phyloP scores from a whole-genome alignment of 2,888 invertebrate genomes.

The Colletes collaris region DNA sequence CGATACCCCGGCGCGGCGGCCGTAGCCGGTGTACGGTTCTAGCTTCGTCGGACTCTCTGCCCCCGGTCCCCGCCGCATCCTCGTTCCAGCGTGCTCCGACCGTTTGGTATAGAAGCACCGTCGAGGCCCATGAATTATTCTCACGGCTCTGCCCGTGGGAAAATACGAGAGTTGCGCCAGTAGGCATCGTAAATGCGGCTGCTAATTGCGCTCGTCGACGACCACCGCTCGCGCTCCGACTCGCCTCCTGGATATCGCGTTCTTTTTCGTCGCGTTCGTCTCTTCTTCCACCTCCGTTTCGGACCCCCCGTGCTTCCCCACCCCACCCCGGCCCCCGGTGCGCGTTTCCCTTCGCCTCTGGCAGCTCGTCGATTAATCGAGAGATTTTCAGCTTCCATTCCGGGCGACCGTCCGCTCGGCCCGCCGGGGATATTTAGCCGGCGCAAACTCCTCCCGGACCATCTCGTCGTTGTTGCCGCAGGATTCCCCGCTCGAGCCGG shows the following conservation, averaged over 20 bases:
- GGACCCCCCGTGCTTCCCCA: background rate
- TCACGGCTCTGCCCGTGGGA: constrained; percentile 82
- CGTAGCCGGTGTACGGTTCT: constrained; percentile 40
- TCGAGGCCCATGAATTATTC: constrained; percentile 81
- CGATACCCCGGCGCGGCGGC: constrained; percentile 49
- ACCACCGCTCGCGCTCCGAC: constrained; percentile 45
- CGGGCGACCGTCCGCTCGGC: constrained; percentile 5
- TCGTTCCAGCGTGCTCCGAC: constrained; percentile 33
- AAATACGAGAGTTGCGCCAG: constrained; percentile 79
- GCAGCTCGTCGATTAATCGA: constrained; percentile 44
- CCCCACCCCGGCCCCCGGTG: too few species aligned
- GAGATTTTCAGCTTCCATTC: constrained; percentile 50
- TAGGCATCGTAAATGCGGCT: constrained; percentile 80
- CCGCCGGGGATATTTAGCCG: constrained; percentile 18
- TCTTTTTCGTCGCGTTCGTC: constrained; percentile 18
- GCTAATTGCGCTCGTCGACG: constrained; percentile 78
- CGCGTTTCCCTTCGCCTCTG: background rate
- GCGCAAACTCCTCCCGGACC: constrained; percentile 12
- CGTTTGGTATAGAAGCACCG: constrained; percentile 65
- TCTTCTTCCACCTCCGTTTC: background rate
- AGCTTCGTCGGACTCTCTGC: constrained; percentile 23
- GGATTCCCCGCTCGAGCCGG: constrained; percentile 20
- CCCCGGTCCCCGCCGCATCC: constrained; percentile 26
- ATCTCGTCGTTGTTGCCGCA: constrained; percentile 22
- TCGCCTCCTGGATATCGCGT: constrained; percentile 49